Base-by-base conservation (phyloP, 2,888 invertebrate genomes). In the Metellina segmentata region DNA sequence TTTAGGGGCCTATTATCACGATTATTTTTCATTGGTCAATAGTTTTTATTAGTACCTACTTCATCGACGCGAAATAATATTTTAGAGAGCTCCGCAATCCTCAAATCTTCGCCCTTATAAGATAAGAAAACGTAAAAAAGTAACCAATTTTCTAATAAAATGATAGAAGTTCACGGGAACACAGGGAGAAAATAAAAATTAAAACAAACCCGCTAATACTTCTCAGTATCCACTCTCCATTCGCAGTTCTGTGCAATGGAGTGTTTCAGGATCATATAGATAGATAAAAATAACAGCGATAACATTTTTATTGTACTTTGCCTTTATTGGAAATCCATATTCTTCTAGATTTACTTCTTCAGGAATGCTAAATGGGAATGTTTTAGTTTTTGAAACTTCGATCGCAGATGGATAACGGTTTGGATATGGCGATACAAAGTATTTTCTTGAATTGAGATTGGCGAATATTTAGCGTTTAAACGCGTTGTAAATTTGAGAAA, bases 261-360 rank as follows among this genome's bases (percentile, higher is more conserved):
- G 77, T 77, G 74, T 74, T 74, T 20, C 74, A 19, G 77, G n/a
- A n/a, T 49, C 11, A 61, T 8, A 16, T 11, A 19, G 51, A 77
- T 51, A 51, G 48, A 51, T 7, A 77, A 77, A 49, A 16, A 51
- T 13, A n/a, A 49, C 20, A 6, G 48, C 11, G 77, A 77, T 77
- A 77, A 51, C 51, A 77, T 77, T 51, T 77, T 77, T 49, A 51
- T 77, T 77, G 77, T 49, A n/a, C 77, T n/a, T 5, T 77, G 51
- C 51, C 48, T 20, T 34, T 51, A 77, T 77, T 48, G 77, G 51
- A 77, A 77, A 77, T 77, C 77, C n/a, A 77, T 77, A n/a, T 5
- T n/a, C 16, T 48, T 74, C 7, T n/a, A 77, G 51, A 51, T 51
- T 49, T n/a, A n/a, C n/a, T n/a, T 77, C 51, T 61, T 8, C 11